Evolutionary conservation across 2,797 vertebrate genomes (phyloP).

Genomic region (Gobio occitaniae): DNA sequence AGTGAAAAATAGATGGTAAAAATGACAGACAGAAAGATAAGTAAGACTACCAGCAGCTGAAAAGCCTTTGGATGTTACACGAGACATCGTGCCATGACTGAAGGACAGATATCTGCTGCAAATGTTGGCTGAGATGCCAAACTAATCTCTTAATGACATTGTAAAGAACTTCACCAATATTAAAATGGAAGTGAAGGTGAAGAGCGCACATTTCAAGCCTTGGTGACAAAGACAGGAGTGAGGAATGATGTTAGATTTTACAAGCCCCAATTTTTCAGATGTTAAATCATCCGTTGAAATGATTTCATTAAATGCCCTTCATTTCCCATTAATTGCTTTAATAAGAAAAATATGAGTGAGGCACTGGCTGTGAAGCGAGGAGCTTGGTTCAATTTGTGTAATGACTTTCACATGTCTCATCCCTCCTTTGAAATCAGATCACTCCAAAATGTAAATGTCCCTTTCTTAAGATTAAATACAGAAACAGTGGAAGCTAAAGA

Average conservation of each 20-base stretch:
- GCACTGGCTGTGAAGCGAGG: conserved; percentile 57
- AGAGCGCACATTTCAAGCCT: conserved; percentile 26
- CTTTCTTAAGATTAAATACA: conserved; percentile 33
- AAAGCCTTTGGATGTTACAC: not conserved
- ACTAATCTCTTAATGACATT: conserved; percentile 72
- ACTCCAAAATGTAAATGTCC: conserved; percentile 14
- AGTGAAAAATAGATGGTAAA: not conserved
- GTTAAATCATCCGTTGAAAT: conserved; percentile 55
- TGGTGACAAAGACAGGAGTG: conserved; percentile 30
- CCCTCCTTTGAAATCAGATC: conserved; percentile 70
- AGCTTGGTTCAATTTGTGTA: conserved; percentile 54
- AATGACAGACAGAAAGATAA: not conserved
- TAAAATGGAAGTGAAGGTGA: conserved; percentile 55
- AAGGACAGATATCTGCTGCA: conserved; percentile 9
- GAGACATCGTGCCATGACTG: not conserved
- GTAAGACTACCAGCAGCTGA: not conserved
- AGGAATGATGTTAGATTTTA: conserved; percentile 53
- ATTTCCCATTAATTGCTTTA: conserved; percentile 66
- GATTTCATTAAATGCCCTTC: conserved; percentile 65
- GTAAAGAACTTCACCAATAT: conserved; percentile 67
- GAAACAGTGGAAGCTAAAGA: conserved; percentile 26
- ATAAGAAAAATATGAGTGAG: conserved; percentile 67
- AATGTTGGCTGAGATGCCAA: conserved; percentile 16
- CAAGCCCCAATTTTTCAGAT: conserved; percentile 48
- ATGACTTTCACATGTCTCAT: conserved; percentile 69